phyloP scores from a whole-genome alignment of 2,797 vertebrate species.

The Mus spretus region DNA sequence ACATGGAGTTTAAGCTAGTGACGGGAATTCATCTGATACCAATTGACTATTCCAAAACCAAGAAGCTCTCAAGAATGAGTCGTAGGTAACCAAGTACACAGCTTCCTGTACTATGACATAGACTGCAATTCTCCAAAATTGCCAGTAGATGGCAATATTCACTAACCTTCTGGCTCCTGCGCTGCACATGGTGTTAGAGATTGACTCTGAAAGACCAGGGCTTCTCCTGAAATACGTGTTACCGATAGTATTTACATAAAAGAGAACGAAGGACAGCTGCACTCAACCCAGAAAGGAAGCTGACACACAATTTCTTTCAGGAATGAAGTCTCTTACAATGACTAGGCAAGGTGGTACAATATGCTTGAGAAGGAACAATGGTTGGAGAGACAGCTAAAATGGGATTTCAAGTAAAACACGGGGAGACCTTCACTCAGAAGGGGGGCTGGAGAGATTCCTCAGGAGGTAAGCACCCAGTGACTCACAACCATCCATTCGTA shows the following conservation, averaged over 20 bases:
- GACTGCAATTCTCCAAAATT: not conserved
- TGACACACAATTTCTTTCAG: not conserved
- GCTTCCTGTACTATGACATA: not conserved
- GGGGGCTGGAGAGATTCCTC: not conserved
- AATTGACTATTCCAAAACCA: constrained; percentile 44
- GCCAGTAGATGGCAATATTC: constrained; percentile 69
- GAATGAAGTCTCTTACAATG: not conserved
- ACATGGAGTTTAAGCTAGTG: not conserved
- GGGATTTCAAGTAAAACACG: not conserved
- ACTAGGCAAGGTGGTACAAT: not conserved
- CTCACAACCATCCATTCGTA: not conserved
- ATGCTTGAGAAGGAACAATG: not conserved
- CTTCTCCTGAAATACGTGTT: not conserved
- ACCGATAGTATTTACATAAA: not conserved
- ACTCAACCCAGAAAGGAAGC: not conserved
- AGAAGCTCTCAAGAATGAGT: not conserved
- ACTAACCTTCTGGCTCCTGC: not conserved
- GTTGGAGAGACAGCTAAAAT: not conserved
- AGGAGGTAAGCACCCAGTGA: not conserved
- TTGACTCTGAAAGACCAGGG: not conserved
- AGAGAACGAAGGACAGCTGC: not conserved
- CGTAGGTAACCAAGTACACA: not conserved
- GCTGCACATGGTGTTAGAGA: not conserved
- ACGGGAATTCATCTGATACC: not conserved
- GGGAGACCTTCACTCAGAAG: not conserved